Evolutionary conservation across 92 coral and sea anemone species (phyloP), one percentile per base, ranked within the genome.

Genomic region (Palythoa heliodiscus): DNA sequence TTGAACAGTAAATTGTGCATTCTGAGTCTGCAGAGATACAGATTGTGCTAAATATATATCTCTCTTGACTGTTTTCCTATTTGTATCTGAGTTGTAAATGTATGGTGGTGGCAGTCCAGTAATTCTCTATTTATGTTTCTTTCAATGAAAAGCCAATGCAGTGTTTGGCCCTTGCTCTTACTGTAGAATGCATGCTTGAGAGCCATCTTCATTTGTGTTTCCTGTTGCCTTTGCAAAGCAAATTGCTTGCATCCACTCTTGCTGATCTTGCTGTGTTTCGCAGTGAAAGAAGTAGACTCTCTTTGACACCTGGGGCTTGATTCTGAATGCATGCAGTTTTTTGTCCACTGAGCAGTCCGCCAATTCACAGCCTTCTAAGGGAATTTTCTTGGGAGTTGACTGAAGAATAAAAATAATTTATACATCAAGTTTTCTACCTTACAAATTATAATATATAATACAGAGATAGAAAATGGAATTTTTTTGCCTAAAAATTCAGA

Each of bases 211-310:
- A 5, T 88, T 91, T 82, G 89, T 87, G 52, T 89, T 92, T 15
- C 99, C 99, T 3, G 92, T 77, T 48, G 97, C 93, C 77, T 95
- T 97, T 61, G 99, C 99, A 84, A 97, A 95, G 58, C 98, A 97
- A 19, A 97, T 91, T 14, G 97, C 99, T 75, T 95, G 99, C 98
- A 97, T 90, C 99, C 99, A 97, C 29, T 97, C 98, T 73, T 97
- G 99, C 22, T 93, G 97, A 38, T 97, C 99, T 78, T 82, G 91
- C 76, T 95, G 97, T 54, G 89, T 89, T 73, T 95, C 98, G 5
- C 98, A 91, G 69, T 91, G 82, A 83, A 97, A 92, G 84, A 88
- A 97, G 88, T 91, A 92, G 13, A 77, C 89, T 52, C 99, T 75
- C 75, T 94, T 90, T 47, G 88, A 79, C 1, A 93, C 94, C 64